These are phyloP conservation scores for Caenorhabditis brenneri DNA, from an alignment of 1,140 invertebrate genomes.

Conservation along the genomic window DNA sequence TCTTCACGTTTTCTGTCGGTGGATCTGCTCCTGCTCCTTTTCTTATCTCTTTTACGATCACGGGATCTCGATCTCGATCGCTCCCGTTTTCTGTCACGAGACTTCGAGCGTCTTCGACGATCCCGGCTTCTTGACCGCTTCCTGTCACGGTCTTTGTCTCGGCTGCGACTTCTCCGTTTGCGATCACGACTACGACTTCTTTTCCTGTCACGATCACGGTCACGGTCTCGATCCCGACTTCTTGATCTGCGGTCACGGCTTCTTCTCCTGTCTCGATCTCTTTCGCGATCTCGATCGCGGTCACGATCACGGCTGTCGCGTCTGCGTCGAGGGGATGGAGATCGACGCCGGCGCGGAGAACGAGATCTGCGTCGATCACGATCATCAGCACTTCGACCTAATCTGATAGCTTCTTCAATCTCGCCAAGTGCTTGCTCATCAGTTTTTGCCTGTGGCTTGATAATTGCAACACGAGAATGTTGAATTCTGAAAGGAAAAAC, in stretches of 20 bases:
- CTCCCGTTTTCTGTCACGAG: constrained; percentile 20
- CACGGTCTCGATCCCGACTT: background rate
- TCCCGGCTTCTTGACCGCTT: constrained; percentile 16
- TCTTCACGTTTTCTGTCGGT: constrained; percentile 58
- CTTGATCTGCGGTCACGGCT: constrained; percentile 55
- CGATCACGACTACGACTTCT: constrained; percentile 40
- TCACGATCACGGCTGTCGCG: constrained; percentile 46
- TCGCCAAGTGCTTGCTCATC: constrained; percentile 70
- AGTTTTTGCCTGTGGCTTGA: constrained; percentile 70
- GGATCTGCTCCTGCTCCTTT: constrained; percentile 46
- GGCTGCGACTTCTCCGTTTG: constrained; percentile 40
- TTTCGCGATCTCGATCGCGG: constrained; percentile 29
- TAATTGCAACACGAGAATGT: constrained; percentile 69
- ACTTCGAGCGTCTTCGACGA: constrained; percentile 19
- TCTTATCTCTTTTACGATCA: constrained; percentile 38
- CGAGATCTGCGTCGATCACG: constrained; percentile 41
- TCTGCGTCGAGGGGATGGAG: constrained; percentile 44
- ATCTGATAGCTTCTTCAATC: constrained; percentile 68
- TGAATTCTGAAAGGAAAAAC: constrained; percentile 65
- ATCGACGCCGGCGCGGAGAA: constrained; percentile 47
- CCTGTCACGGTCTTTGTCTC: constrained; percentile 42
- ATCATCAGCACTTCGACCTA: constrained; percentile 30
- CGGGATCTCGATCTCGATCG: background rate
- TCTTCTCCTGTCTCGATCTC: constrained; percentile 67
- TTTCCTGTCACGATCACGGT: background rate